phyloP scores from a whole-genome alignment of 2,888 invertebrate genomes.

The Tineola bisselliella region DNA sequence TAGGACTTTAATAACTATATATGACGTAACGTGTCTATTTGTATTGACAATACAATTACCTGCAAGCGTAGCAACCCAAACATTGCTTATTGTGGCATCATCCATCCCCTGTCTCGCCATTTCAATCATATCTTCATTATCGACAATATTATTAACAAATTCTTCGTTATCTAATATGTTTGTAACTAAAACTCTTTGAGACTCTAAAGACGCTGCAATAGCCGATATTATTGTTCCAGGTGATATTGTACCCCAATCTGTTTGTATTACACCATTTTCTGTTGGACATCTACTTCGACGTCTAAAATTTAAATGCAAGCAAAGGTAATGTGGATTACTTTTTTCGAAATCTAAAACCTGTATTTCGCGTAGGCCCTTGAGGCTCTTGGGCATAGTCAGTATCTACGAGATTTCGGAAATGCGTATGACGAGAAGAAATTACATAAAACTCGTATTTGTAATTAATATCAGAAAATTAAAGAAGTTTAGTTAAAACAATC shows the following conservation, averaged over 20 bases:
- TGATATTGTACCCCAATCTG: constrained; percentile 70
- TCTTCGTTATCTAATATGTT: constrained; percentile 49
- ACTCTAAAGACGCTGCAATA: constrained; percentile 70
- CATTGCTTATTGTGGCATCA: constrained; percentile 59
- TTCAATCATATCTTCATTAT: neutral
- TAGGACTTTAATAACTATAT: no score
- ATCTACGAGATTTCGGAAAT: no score
- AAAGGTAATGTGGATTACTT: no score
- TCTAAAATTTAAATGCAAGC: constrained; percentile 27
- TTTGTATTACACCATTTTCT: constrained; percentile 73
- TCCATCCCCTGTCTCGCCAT: neutral
- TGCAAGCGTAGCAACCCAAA: constrained; percentile 71
- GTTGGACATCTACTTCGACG: constrained; percentile 68
- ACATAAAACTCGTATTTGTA: no score
- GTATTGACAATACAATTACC: constrained; percentile 32
- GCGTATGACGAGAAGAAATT: no score
- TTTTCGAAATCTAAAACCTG: no score
- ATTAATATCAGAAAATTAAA: no score
- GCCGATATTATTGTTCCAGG: constrained; percentile 69
- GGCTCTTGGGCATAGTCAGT: no score
- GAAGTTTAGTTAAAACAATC: no score
- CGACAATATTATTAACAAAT: neutral
- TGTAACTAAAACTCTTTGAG: constrained; percentile 60
- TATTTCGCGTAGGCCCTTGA: no score
- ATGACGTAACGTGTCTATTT: no score